Evolutionary conservation across 2,797 vertebrate species (phyloP).

Genomic region (Rhinogobio ventralis): DNA sequence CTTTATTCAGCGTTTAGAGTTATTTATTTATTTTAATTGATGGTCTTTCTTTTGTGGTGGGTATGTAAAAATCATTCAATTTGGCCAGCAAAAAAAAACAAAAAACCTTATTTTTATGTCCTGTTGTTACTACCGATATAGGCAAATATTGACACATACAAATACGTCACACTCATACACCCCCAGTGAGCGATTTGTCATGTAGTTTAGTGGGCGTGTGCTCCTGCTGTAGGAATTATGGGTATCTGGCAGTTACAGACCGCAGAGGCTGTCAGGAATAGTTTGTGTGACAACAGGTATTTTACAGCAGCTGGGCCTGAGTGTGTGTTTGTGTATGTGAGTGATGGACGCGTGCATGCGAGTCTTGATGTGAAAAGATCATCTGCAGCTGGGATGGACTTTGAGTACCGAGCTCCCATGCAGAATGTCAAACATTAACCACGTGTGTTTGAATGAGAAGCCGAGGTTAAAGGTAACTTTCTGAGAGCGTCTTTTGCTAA

Average conservation of each 20-base stretch:
- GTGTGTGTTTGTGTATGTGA: constrained; percentile 58
- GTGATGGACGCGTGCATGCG: constrained; percentile 48
- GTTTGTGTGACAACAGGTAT: constrained; percentile 59
- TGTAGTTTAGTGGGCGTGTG: constrained; percentile 43
- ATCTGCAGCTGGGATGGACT: constrained; percentile 45
- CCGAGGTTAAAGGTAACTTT: constrained; percentile 29
- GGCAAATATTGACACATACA: constrained; percentile 1
- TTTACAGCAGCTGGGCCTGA: constrained; percentile 55
- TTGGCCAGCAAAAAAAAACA: background rate
- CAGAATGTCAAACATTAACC: constrained; percentile 49
- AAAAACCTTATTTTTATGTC: background rate
- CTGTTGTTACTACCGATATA: background rate
- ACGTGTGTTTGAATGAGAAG: constrained; percentile 7
- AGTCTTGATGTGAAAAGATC: constrained; percentile 49
- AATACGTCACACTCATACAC: constrained; percentile 1
- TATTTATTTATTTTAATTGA: too few species aligned
- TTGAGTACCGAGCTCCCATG: constrained; percentile 1
- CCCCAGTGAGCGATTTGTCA: constrained; percentile 47
- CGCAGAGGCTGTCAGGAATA: constrained; percentile 54
- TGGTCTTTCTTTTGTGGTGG: too few species aligned
- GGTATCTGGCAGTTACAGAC: constrained; percentile 67
- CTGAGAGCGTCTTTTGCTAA: constrained; percentile 32
- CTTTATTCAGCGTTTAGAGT: too few species aligned
- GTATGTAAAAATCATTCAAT: background rate
- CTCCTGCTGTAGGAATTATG: constrained; percentile 47